A percentile compares a stretch with the other conserved stretches of the same genome.
Evolutionary conservation across 1,140 invertebrate species (phyloP).

Genomic region (Drosophila lini): DNA sequence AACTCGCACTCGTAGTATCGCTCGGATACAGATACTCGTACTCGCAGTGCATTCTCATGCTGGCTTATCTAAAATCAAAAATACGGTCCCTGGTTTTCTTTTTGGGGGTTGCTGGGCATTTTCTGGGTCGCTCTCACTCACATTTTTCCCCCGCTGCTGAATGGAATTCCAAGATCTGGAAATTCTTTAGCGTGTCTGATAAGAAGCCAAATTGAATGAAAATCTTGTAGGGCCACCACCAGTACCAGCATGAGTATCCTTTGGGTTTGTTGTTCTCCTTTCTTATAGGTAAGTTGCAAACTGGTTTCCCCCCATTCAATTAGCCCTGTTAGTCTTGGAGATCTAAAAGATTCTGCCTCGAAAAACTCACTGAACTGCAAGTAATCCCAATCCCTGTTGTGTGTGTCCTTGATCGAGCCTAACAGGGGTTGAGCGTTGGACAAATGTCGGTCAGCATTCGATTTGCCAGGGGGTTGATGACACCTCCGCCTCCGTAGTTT

Average conservation of each 20-base stretch:
- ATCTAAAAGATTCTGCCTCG: conserved; percentile 7
- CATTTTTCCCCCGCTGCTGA: conserved; percentile 1
- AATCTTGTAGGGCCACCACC: conserved; percentile 9
- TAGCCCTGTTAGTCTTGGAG: conserved; percentile 5
- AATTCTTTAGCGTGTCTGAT: conserved; percentile 44
- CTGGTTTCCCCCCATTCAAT: conserved; percentile 33
- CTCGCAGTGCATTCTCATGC: conserved; percentile 39
- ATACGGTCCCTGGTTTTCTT: conserved; percentile 2
- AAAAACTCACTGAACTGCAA: conserved; percentile 14
- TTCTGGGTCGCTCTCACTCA: conserved; percentile 36
- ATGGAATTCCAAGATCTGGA: conserved; percentile 36
- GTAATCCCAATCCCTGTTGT: conserved; percentile 13
- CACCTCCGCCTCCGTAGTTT: conserved; percentile 13
- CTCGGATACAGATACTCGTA: conserved; percentile 47
- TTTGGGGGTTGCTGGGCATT: conserved; percentile 39
- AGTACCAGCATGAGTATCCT: background rate
- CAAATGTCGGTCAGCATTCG: conserved; percentile 40
- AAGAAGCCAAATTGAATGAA: conserved; percentile 42
- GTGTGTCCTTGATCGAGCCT: conserved; percentile 33
- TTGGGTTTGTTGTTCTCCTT: background rate
- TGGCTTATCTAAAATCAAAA: conserved; percentile 59
- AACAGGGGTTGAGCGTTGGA: background rate
- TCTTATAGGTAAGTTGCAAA: conserved; percentile 37
- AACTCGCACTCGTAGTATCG: conserved; percentile 47
- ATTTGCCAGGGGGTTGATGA: conserved; percentile 51